phyloP scores from a whole-genome alignment of 2,888 invertebrate species.

The Prenolepis imparis region DNA sequence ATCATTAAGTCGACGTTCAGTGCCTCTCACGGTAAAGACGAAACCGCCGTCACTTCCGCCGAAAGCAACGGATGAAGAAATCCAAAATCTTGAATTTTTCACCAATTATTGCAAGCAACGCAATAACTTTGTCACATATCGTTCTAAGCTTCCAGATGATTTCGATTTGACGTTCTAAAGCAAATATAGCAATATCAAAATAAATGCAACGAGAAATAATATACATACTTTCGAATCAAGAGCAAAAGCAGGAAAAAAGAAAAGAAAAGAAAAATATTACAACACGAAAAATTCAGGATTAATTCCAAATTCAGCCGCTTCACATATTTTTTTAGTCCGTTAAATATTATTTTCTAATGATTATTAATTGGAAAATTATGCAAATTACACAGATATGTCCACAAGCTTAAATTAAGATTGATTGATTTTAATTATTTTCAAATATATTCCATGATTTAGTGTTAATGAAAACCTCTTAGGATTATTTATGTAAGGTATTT shows the following conservation, averaged over 20 bases:
- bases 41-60: slow-evolving; percentile 64
- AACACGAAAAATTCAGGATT: too few species aligned
- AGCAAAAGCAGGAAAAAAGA: not conserved
- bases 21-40: slow-evolving; percentile 64
- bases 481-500: too few species aligned
- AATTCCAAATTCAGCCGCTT: too few species aligned
- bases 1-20: slow-evolving; percentile 76
- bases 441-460: not conserved
- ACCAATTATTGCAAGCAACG: slow-evolving; percentile 77
- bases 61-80: slow-evolving; percentile 78
- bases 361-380: too few species aligned
- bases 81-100: slow-evolving; percentile 78
- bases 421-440: not conserved
- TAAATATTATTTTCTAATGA: too few species aligned
- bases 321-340: too few species aligned
- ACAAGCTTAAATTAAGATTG: not conserved
- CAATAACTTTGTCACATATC: slow-evolving; percentile 80
- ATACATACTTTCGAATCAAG: not conserved
- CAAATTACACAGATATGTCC: too few species aligned
- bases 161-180: slow-evolving; percentile 75
- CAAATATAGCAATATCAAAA: slow-evolving; percentile 43
- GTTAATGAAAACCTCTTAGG: too few species aligned
- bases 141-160: slow-evolving; percentile 81
- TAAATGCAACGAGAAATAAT: not conserved
- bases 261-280: not conserved